These are phyloP conservation scores for Parascotia fuliginaria DNA, from an alignment of 2,888 invertebrate genomes.

Conservation along the genomic window DNA sequence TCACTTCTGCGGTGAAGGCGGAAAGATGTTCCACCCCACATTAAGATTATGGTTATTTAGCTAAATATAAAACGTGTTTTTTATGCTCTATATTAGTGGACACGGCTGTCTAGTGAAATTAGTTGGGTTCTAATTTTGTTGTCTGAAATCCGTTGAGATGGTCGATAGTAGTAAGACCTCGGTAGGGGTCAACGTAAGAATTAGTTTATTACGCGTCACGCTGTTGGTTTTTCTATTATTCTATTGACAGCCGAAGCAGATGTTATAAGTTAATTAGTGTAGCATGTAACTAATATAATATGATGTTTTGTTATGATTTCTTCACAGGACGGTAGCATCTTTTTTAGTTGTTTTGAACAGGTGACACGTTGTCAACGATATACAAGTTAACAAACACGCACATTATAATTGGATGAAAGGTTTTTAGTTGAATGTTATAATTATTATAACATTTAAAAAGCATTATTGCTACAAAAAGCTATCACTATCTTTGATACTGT, in stretches of 20 bases:
- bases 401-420: too few relatives aligned
- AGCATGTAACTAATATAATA: constrained; percentile 24
- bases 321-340: constrained; percentile 17
- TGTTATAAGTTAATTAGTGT: constrained; percentile 24
- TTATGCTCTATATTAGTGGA: constrained; percentile 76
- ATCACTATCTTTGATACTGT: too few relatives aligned
- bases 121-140: constrained; percentile 53
- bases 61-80: constrained; percentile 73
- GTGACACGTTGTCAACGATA: background rate
- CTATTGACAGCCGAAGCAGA: constrained; percentile 31
- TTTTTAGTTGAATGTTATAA: too few relatives aligned
- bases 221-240: constrained; percentile 46
- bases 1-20: constrained; percentile 47
- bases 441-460: too few relatives aligned
- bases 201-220: constrained; percentile 41
- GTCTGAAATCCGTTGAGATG: constrained; percentile 48
- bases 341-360: constrained; percentile 15
- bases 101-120: constrained; percentile 81
- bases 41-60: constrained; percentile 78
- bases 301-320: constrained; percentile 26
- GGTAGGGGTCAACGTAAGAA: constrained; percentile 33
- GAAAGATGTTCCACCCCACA: constrained; percentile 76
- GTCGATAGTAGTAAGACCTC: constrained; percentile 31
- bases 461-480: too few relatives aligned
- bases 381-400: background rate